These are phyloP conservation scores for Plecotus auritus DNA, from an alignment of 2,113 vertebrate species.

Conservation along the genomic window DNA sequence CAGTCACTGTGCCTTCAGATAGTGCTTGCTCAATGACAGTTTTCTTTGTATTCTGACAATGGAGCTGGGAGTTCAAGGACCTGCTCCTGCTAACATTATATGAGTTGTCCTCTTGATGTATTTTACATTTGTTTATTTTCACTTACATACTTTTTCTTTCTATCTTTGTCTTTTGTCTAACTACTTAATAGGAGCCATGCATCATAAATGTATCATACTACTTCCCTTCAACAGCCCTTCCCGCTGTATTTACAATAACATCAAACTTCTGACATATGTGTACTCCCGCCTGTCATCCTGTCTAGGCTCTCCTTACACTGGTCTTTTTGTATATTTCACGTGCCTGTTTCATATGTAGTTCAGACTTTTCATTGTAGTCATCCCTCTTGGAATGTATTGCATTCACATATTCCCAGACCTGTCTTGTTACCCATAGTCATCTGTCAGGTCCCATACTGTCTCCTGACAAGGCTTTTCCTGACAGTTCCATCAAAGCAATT, in stretches of 20 bases:
- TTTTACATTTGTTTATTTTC: not conserved
- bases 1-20: not conserved
- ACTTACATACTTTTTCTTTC: not conserved
- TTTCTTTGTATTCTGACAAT: not conserved
- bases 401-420: not conserved
- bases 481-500: not conserved
- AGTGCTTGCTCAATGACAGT: not conserved
- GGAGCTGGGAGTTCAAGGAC: not conserved
- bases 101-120: too few species aligned
- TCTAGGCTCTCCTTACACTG: rapidly evolving
- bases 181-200: not conserved
- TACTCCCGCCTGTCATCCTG: rapidly evolving
- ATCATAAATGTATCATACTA: not conserved
- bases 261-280: not conserved
- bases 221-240: not conserved
- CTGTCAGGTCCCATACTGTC: too few species aligned
- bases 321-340: not conserved
- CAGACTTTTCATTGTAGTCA: not conserved
- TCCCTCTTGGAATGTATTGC: not conserved
- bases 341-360: not conserved
- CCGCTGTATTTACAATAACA: not conserved
- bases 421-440: rapidly evolving
- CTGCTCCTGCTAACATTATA: not conserved
- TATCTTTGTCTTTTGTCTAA: not conserved
- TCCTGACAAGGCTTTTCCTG: too few species aligned